A percentile compares a stretch with the other conserved stretches of the same genome.
These are phyloP conservation scores for Scaptomyza montana DNA, from an alignment of 1,140 invertebrate species.

Conservation along the genomic window DNA sequence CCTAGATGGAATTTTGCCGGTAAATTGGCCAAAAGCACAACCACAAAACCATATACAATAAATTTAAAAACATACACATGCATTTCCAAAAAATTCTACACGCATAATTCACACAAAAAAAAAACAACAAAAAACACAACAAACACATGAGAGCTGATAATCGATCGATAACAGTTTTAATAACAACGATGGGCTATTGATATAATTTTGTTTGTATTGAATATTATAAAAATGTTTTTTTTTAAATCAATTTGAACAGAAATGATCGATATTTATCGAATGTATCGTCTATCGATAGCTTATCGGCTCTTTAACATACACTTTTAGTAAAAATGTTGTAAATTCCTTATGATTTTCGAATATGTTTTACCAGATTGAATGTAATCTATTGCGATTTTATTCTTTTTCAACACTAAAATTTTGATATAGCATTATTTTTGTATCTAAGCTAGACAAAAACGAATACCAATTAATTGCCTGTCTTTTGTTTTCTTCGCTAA, in stretches of 20 bases:
- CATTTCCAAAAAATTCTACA: constrained; percentile 26
- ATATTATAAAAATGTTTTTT: too few relatives aligned
- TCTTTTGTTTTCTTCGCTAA: constrained; percentile 35
- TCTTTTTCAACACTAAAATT: constrained; percentile 8
- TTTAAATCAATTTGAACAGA: too few relatives aligned
- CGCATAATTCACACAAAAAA: constrained; percentile 6
- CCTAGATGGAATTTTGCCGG: constrained; percentile 84
- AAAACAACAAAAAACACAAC: neutral
- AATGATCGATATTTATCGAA: neutral
- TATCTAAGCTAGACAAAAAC: neutral
- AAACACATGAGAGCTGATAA: constrained; percentile 13
- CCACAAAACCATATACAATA: constrained; percentile 15
- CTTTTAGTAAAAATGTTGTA: neutral
- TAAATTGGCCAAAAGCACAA: constrained; percentile 78
- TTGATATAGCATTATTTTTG: neutral
- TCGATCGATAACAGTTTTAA: neutral
- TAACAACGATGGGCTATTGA: neutral
- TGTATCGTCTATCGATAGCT: constrained; percentile 2
- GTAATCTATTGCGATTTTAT: neutral
- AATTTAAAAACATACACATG: constrained; percentile 15
- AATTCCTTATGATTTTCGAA: neutral
- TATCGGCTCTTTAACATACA: neutral
- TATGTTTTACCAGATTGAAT: constrained; percentile 7
- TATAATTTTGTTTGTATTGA: too few relatives aligned
- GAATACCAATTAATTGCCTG: constrained; percentile 27